These are phyloP conservation scores for Pyrgus malvae DNA, from an alignment of 2,888 invertebrate genomes.

Conservation along the genomic window DNA sequence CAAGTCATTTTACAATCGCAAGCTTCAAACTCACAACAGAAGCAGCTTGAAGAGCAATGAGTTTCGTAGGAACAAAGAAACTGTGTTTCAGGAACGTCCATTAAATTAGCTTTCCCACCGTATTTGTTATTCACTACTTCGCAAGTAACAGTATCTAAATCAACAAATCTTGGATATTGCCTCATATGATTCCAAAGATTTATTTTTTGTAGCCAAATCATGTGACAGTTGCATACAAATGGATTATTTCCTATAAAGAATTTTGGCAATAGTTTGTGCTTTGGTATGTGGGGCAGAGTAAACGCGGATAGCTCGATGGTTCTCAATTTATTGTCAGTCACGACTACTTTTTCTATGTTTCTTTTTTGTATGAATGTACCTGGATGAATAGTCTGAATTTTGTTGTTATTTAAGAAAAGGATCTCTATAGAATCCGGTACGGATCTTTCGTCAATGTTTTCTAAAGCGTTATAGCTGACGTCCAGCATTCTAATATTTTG, in stretches of 20 bases:
- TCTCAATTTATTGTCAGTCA: slow-evolving; percentile 88
- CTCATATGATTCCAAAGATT: slow-evolving; percentile 87
- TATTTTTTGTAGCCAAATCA: slow-evolving; percentile 92
- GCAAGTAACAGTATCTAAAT: slow-evolving; percentile 89
- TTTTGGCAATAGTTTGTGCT: slow-evolving; percentile 86
- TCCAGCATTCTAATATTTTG: slow-evolving; percentile 88
- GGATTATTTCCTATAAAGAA: slow-evolving; percentile 92
- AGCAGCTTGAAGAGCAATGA: slow-evolving; percentile 91
- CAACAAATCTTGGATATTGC: slow-evolving; percentile 89
- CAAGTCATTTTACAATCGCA: slow-evolving; percentile 96
- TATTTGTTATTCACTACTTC: slow-evolving; percentile 86
- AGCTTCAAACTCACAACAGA: slow-evolving; percentile 93
- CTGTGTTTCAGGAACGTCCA: slow-evolving; percentile 87
- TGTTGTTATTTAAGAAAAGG: slow-evolving; percentile 89
- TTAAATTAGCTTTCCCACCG: slow-evolving; percentile 84
- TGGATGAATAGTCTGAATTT: slow-evolving; percentile 86
- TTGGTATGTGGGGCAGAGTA: slow-evolving; percentile 84
- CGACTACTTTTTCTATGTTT: slow-evolving; percentile 88
- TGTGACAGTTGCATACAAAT: slow-evolving; percentile 91
- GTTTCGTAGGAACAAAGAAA: slow-evolving; percentile 91
- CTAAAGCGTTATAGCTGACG: slow-evolving; percentile 87
- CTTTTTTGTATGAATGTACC: slow-evolving; percentile 87
- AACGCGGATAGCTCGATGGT: slow-evolving; percentile 88
- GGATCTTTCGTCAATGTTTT: slow-evolving; percentile 85
- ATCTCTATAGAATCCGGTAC: slow-evolving; percentile 89